These are phyloP conservation scores for Saguinus imperator DNA, from an alignment of 2,113 vertebrate species.

Conservation along the genomic window DNA sequence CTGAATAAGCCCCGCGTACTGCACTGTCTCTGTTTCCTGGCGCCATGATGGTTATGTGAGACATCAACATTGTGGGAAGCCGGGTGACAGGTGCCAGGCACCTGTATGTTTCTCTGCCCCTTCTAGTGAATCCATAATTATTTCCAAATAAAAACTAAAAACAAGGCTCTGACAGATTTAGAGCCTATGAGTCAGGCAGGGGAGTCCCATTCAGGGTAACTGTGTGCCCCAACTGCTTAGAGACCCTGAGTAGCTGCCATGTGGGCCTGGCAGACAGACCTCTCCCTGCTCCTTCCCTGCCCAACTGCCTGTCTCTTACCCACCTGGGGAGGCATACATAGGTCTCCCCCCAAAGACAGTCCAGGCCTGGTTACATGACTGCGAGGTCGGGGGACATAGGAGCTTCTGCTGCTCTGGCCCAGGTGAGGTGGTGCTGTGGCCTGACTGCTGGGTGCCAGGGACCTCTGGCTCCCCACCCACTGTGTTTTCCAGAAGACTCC, in stretches of 20 bases:
- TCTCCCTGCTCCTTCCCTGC: not conserved
- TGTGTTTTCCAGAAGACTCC: not conserved
- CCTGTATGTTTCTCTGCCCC: not conserved
- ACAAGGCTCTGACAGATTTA: not conserved
- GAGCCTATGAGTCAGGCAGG: not conserved
- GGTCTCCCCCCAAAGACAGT: not conserved
- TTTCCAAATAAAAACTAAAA: not conserved
- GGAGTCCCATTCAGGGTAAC: not conserved
- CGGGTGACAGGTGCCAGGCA: not conserved
- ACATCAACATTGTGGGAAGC: not conserved
- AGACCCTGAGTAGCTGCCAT: not conserved
- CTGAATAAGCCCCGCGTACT: fast-evolving
- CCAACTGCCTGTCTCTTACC: not conserved
- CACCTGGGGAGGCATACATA: no score
- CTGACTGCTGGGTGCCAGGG: not conserved
- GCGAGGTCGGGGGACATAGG: no score
- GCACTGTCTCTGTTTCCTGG: not conserved
- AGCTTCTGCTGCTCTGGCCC: not conserved
- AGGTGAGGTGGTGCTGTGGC: not conserved
- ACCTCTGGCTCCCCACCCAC: no score
- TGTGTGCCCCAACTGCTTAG: not conserved
- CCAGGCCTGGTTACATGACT: not conserved
- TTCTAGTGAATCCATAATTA: not conserved
- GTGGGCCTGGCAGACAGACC: not conserved
- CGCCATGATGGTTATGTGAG: no score